Conservation (phyloP, 2,797 vertebrate species). For the Tapirus indicus region DNA sequence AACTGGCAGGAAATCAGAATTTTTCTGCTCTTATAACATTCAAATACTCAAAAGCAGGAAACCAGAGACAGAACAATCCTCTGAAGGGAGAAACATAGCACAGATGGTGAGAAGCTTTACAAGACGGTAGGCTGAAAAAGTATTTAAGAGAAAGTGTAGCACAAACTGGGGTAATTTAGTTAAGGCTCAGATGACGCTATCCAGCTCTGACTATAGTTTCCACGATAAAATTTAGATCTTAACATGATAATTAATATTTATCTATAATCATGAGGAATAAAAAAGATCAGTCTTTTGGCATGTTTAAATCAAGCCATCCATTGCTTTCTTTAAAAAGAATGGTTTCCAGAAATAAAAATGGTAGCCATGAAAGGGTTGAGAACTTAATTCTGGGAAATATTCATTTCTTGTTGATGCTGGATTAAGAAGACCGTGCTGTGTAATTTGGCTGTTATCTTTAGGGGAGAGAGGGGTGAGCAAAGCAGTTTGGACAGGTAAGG, state of each 20-base stretch:
- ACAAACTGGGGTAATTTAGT: not conserved
- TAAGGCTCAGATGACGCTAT: not conserved
- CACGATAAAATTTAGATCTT: not conserved
- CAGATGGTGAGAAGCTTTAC: not conserved
- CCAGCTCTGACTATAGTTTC: too few relatives aligned
- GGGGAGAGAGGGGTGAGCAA: not conserved
- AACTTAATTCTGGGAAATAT: not conserved
- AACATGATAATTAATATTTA: not conserved
- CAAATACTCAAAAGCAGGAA: not conserved
- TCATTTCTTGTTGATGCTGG: not conserved
- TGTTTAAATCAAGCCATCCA: not conserved
- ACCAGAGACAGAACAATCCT: not conserved
- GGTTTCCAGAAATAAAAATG: not conserved
- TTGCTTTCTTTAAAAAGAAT: not conserved
- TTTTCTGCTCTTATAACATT: not conserved
- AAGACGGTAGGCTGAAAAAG: not conserved
- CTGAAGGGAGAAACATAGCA: rapidly evolving
- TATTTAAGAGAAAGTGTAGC: not conserved
- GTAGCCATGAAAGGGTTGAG: not conserved
- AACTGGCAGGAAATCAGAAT: not conserved
- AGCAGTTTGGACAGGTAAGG: not conserved
- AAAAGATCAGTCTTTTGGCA: not conserved
- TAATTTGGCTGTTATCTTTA: not conserved
- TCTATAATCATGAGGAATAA: not conserved
- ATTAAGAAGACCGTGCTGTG: not conserved